A percentile compares a stretch with the other conserved stretches of the same genome.
phyloP scores from a whole-genome alignment of 2,888 invertebrate species.

The Abrostola tripartita region DNA sequence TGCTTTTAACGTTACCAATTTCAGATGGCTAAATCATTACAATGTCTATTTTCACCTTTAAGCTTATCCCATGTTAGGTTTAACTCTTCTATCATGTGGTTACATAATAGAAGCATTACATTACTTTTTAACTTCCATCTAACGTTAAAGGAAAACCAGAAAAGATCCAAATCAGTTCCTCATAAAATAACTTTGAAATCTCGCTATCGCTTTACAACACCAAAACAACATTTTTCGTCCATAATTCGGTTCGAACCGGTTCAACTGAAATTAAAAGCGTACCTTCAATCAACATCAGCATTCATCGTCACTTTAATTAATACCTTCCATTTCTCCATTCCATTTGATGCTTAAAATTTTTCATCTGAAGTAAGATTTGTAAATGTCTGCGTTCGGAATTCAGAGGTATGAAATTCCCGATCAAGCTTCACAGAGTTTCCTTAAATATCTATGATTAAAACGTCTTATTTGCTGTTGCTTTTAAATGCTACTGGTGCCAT shows the following conservation, averaged over 20 bases:
- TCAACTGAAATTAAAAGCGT: slow-evolving; percentile 23
- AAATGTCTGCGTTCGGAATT: slow-evolving; percentile 23
- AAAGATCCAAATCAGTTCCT: too few relatives aligned
- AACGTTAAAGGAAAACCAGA: too few relatives aligned
- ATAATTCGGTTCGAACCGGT: slow-evolving; percentile 1
- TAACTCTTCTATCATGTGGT: too few relatives aligned
- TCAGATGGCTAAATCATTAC: too few relatives aligned
- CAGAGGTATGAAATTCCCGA: slow-evolving; percentile 15
- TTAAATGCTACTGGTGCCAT: slow-evolving; percentile 7
- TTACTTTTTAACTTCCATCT: too few relatives aligned
- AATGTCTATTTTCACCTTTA: too few relatives aligned
- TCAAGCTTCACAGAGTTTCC: slow-evolving; percentile 15
- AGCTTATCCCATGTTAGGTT: too few relatives aligned
- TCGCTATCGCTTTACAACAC: too few relatives aligned
- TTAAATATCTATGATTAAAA: slow-evolving; percentile 26
- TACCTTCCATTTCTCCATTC: slow-evolving; percentile 20
- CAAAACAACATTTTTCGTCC: slow-evolving; percentile 6
- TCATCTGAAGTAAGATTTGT: slow-evolving; percentile 33
- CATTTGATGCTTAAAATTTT: slow-evolving; percentile 21
- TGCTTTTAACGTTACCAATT: too few relatives aligned
- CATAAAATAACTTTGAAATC: too few relatives aligned
- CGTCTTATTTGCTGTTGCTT: slow-evolving; percentile 1
- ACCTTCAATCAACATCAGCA: slow-evolving; percentile 10
- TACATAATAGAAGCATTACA: too few relatives aligned
- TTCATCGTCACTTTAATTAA: slow-evolving; percentile 14